Conservation (phyloP, 2,888 invertebrate species). For the Catocala nupta region DNA sequence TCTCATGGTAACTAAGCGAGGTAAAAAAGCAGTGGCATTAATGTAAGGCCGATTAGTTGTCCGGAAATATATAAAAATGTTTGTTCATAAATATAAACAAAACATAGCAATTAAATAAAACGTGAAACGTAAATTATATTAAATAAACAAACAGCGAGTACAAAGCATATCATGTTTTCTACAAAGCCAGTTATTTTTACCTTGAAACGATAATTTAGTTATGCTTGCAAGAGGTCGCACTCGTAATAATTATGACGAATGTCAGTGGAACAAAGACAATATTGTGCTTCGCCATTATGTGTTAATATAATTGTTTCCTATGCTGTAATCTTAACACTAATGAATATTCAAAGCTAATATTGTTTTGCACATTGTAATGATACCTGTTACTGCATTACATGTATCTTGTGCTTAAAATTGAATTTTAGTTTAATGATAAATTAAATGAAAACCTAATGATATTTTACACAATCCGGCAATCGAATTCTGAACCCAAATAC, state of each 20-base stretch:
- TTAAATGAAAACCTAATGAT: too few species aligned
- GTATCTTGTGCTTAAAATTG: too few species aligned
- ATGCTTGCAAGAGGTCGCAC: not conserved
- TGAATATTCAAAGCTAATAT: too few species aligned
- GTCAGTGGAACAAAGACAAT: constrained; percentile 16
- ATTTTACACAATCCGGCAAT: too few species aligned
- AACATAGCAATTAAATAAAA: not conserved
- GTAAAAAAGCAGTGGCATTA: too few species aligned
- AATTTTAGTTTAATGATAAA: too few species aligned
- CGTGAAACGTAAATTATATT: not conserved
- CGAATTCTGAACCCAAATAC: too few species aligned
- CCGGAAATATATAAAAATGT: too few species aligned
- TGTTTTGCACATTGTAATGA: too few species aligned
- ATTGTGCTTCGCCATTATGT: constrained; percentile 12
- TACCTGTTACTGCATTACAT: too few species aligned
- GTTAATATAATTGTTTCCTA: constrained; percentile 10
- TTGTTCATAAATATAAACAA: not conserved
- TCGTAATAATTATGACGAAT: constrained; percentile 7
- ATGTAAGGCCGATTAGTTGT: too few species aligned
- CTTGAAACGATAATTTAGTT: constrained; percentile 28
- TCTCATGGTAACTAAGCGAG: too few species aligned
- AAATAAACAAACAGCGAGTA: not conserved
- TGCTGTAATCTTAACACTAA: constrained; percentile 5
- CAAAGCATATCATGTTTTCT: constrained; percentile 5
- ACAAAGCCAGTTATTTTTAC: constrained; percentile 20